Base-by-base conservation (phyloP, 2,888 invertebrate genomes). In the Drosophila ezoana region DNA sequence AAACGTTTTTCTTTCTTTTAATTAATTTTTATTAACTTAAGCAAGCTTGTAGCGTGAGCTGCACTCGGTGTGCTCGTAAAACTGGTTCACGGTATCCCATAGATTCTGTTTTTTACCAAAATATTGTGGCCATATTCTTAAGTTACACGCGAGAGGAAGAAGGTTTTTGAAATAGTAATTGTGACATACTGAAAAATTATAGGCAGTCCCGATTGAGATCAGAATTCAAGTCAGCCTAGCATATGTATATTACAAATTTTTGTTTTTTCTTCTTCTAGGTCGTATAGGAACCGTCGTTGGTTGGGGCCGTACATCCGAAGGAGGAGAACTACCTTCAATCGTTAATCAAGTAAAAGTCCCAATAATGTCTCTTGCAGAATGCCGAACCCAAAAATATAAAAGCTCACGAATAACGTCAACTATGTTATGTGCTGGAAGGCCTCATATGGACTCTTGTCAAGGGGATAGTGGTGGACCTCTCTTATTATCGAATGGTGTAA, bases 381-480 rank as follows among this genome's bases (percentile, higher is more conserved):
- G 97, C 89, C 93, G 96, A 40, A 95, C 95, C 52, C 96, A 96
- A 95, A 97, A 97, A 92, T 97, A 97, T 89, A 94, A 96, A 63
- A 96, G 97, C 0, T 95, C 95, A 13, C 93, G 97, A 81, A 97
- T 97, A 76, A 97, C 97, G 9, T 93, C 94, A 59, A 96, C 96
- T 87, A 97, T 97, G 97, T 90, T 97, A 63, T 97, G 97, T 90
- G 97, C 97, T 9, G 97, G 97, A 13, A 94, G 95, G 72, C 96
- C 96, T 3, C 94, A 94, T 6, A 95, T 96, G 89, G 97, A 97
- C 92, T 97, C 97, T 0, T 97, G 97, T 86, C 97, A 97, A 92
- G 97, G 97, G 0, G 97, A 97, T 91, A 97, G 97, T 79, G 97
- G 97, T 14, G 97, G 97, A 0, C 97, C 97, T 0, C 92, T 97